Evolutionary conservation across 2,888 invertebrate species (phyloP), one percentile per base, ranked within the genome.

Genomic region (Tetropium fuscum): DNA sequence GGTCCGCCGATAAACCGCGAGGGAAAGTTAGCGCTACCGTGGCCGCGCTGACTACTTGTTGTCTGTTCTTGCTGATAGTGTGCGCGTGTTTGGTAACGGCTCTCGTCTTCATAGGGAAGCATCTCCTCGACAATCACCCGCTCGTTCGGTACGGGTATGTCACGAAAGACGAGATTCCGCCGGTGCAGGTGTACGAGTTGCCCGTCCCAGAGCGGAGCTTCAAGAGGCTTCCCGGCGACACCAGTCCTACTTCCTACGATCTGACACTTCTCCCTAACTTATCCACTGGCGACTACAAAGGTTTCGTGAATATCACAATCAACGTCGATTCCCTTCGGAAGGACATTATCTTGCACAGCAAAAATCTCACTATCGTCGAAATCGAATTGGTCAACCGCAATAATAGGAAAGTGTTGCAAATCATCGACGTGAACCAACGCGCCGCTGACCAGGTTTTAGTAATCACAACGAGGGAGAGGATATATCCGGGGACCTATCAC

Each of bases 251-350:
- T 2, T 85, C 86, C 57, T 92, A 92, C 73, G 86, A 89, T 53
- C 76, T 92, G 3, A 84, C 82, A 10, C 78, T 92, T 49, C 83
- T 86, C 53, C 91, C 92, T 0, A 83, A 90, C 74, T 82, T 92
- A 44, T 79, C 81, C 8, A 80, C 80, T n/a, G 87, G 87, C 25
- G 83, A 80, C 0, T 90, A 87, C 72, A 75, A 77, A 7, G 91
- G 91, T 8, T 81, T 82, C 41, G 86, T 87, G 0, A 84, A 82
- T 32, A 86, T 88, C 34, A 79, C 81, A 2, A 72, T 87, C 40
- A 78, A 84, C 51, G 77, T 87, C 1, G 61, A 75, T 8, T 51
- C 53, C 34, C 58, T 58, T 7, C 66, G 68, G 53, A 69, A 68
- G 13, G 66, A 73, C 44, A 27, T 80, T 2, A 53, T 77, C n/a